Percentiles rank a stretch among this genome's conserved stretches.
These are phyloP conservation scores for Tipula unca DNA, from an alignment of 2,888 invertebrate species.

Conservation along the genomic window DNA sequence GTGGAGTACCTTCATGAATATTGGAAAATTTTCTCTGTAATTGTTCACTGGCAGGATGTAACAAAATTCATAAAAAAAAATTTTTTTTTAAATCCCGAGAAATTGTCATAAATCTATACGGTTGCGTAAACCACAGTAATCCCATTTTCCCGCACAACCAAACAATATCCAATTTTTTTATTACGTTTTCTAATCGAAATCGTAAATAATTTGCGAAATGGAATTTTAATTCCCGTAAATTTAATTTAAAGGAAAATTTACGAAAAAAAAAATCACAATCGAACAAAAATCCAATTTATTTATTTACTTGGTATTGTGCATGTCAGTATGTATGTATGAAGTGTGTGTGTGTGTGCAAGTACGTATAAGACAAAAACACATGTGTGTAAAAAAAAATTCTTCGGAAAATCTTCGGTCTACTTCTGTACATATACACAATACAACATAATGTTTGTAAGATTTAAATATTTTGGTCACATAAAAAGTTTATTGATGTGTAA, in stretches of 20 bases:
- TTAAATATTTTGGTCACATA: conserved; percentile 14
- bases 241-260: background rate
- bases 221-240: background rate
- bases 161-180: background rate
- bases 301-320: background rate
- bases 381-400: background rate
- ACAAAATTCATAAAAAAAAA: background rate
- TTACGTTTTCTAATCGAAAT: background rate
- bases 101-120: background rate
- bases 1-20: background rate
- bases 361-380: background rate
- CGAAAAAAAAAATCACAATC: background rate
- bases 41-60: background rate
- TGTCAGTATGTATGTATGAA: background rate
- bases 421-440: background rate
- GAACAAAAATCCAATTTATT: background rate
- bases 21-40: background rate
- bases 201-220: background rate
- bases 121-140: background rate
- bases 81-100: background rate
- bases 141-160: background rate
- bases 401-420: background rate
- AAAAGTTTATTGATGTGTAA: conserved; percentile 8
- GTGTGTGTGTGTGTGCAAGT: background rate
- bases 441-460: background rate